Conservation (phyloP, 2,797 vertebrate species). For the Cygnus olor region DNA sequence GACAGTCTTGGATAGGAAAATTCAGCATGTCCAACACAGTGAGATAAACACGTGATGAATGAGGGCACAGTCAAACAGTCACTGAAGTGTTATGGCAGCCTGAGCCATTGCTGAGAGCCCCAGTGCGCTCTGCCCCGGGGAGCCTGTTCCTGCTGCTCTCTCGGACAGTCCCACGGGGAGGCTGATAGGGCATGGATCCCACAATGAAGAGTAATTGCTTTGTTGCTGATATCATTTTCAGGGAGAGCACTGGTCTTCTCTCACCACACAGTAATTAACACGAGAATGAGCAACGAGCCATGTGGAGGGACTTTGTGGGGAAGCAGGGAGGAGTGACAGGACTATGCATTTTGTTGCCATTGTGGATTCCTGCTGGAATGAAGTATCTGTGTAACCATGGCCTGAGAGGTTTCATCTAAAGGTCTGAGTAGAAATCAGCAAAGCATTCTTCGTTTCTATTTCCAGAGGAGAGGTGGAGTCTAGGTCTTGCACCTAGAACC, state of each 20-base stretch:
- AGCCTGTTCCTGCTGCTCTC: background rate
- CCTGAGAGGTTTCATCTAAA: background rate
- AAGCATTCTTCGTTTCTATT: background rate
- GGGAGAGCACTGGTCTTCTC: background rate
- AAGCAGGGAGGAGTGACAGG: background rate
- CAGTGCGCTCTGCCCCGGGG: too few species aligned
- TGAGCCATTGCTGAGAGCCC: background rate
- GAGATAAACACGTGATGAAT: background rate
- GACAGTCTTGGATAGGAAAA: background rate
- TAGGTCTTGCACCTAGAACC: rapidly evolving
- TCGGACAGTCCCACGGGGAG: background rate
- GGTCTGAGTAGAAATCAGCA: background rate
- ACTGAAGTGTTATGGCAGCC: background rate
- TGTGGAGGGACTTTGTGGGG: background rate
- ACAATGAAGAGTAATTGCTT: rapidly evolving
- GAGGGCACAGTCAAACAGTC: background rate
- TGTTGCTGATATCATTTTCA: rapidly evolving
- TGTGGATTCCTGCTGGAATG: background rate
- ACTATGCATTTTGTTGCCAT: background rate
- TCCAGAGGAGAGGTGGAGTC: background rate
- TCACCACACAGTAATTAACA: background rate
- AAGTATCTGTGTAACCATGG: background rate
- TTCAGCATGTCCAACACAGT: rapidly evolving
- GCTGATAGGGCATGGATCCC: background rate
- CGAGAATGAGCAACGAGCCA: rapidly evolving